These are phyloP conservation scores for Papilio elwesi DNA, from an alignment of 2,888 invertebrate species.

Conservation along the genomic window DNA sequence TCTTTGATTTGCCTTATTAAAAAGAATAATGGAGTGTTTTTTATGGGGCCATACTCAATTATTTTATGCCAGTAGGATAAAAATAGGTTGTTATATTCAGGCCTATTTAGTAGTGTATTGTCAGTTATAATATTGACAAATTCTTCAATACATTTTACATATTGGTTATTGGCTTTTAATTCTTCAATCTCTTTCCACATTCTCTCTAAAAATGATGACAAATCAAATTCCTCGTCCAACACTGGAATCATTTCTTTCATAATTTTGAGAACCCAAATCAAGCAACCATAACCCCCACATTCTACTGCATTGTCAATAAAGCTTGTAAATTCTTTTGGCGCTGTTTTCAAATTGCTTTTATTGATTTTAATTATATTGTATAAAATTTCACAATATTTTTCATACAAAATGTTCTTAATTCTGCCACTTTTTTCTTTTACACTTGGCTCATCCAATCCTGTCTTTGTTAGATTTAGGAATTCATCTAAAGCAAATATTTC, in stretches of 20 bases:
- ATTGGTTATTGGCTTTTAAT: conserved; percentile 74
- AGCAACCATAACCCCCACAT: conserved; percentile 77
- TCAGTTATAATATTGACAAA: conserved; percentile 69
- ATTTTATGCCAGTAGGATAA: conserved; percentile 66
- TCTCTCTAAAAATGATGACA: conserved; percentile 62
- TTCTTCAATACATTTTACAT: conserved; percentile 69
- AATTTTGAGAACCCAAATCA: conserved; percentile 71
- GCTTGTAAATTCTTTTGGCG: conserved; percentile 52
- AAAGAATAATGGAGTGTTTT: conserved; percentile 64
- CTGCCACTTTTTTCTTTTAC: conserved; percentile 62
- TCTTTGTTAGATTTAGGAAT: conserved; percentile 52
- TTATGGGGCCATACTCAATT: conserved; percentile 67
- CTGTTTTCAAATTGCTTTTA: conserved; percentile 35
- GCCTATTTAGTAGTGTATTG: conserved; percentile 55
- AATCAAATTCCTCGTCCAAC: conserved; percentile 54
- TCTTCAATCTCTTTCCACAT: conserved; percentile 77
- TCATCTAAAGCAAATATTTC: conserved; percentile 58
- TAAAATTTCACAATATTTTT: conserved; percentile 66
- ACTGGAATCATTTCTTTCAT: conserved; percentile 59
- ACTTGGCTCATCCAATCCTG: conserved; percentile 48
- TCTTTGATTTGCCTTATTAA: conserved; percentile 58
- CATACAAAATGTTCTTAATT: conserved; percentile 66
- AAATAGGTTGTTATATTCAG: conserved; percentile 63
- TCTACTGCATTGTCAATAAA: conserved; percentile 67
- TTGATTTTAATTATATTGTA: conserved; percentile 50